These are phyloP conservation scores for Pogonocichla stellata DNA, from an alignment of 2,113 vertebrate species.

Conservation along the genomic window DNA sequence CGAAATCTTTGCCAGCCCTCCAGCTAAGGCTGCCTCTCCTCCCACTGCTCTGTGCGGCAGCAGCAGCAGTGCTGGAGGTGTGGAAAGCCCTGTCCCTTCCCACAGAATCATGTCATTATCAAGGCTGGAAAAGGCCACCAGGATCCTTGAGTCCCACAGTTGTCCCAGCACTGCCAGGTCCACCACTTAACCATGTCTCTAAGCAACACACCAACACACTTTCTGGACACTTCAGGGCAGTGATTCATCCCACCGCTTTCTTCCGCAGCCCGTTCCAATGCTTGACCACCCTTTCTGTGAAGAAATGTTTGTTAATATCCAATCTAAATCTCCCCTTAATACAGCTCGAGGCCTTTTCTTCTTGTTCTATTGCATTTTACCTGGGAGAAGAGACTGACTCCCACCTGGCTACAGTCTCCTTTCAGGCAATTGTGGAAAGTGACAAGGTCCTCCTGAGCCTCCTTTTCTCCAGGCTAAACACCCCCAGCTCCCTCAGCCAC, in stretches of 20 bases:
- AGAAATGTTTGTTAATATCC: neutral
- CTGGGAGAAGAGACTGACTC: neutral
- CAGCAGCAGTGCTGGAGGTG: no score
- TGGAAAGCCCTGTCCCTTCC: neutral
- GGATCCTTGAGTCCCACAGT: neutral
- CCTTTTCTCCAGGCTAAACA: neutral
- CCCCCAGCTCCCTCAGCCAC: rapidly evolving
- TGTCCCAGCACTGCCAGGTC: neutral
- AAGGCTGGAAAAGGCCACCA: neutral
- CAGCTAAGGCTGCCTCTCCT: neutral
- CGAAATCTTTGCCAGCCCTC: neutral
- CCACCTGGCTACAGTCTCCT: neutral
- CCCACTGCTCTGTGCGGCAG: neutral
- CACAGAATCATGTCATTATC: neutral
- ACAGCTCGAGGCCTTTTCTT: neutral
- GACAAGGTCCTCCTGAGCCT: neutral
- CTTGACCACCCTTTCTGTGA: neutral
- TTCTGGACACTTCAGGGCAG: neutral
- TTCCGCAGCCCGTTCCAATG: neutral
- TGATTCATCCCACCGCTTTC: neutral
- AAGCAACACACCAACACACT: neutral
- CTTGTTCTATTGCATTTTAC: neutral
- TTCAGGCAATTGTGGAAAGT: neutral
- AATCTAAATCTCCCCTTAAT: neutral
- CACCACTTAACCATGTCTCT: neutral